Evolutionary conservation across 2,797 vertebrate genomes (phyloP).

Genomic region (Crenichthys baileyi): DNA sequence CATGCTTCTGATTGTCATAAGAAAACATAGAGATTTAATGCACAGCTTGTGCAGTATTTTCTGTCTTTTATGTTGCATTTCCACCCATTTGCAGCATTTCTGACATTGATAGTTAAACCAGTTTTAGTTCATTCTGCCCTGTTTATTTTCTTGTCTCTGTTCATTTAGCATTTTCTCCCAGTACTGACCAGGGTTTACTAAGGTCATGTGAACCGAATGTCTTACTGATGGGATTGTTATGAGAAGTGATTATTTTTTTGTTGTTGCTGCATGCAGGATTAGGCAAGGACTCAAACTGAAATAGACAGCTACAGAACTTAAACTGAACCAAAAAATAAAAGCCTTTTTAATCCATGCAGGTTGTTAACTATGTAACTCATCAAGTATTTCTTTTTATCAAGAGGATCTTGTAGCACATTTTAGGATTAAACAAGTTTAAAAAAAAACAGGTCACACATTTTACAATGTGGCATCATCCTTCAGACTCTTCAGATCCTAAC

Average conservation of each 20-base stretch:
- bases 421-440: not conserved
- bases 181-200: not conserved
- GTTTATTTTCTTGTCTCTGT: not conserved
- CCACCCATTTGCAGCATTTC: not conserved
- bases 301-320: not conserved
- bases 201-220: slow-evolving; percentile 2
- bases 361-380: not conserved
- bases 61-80: not conserved
- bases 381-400: not conserved
- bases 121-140: not conserved
- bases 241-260: slow-evolving; percentile 14
- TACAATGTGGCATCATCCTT: not conserved
- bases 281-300: slow-evolving; percentile 4
- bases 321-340: not conserved
- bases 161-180: not conserved
- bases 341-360: not conserved
- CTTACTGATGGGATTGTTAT: slow-evolving; percentile 11
- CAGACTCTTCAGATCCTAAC: not conserved
- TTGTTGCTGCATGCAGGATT: not conserved
- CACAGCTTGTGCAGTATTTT: not conserved
- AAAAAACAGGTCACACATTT: not conserved
- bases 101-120: not conserved
- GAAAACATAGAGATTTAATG: slow-evolving; percentile 1
- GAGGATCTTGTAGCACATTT: not conserved
- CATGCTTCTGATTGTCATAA: not conserved